Evolutionary conservation across 1,140 invertebrate genomes (phyloP).

Genomic region (Euwallacea fornicatus): DNA sequence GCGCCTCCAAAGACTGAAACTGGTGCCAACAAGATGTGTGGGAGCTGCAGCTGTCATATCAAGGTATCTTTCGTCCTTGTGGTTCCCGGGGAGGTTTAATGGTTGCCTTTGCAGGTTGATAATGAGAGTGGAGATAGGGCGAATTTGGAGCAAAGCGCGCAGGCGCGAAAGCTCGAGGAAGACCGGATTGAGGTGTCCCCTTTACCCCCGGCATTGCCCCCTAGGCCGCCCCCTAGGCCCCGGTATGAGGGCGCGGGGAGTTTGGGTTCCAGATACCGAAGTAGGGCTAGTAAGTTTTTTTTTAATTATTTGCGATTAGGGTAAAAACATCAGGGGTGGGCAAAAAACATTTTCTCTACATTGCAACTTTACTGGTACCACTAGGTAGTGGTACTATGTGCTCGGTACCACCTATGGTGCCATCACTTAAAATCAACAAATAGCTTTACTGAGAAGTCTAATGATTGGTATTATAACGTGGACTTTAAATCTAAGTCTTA

Average conservation of each 20-base stretch:
- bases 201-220: conserved; percentile 52
- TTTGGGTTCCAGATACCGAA: conserved; percentile 44
- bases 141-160: conserved; percentile 29
- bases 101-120: conserved; percentile 33
- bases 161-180: conserved; percentile 48
- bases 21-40: conserved; percentile 6
- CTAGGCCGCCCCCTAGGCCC: conserved; percentile 52
- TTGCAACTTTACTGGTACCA: too few relatives aligned
- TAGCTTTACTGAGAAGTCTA: too few relatives aligned
- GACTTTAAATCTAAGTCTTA: too few relatives aligned
- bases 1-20: neutral
- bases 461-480: too few relatives aligned
- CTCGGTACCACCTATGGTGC: too few relatives aligned
- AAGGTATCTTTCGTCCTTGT: conserved; percentile 11
- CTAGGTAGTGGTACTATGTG: too few relatives aligned
- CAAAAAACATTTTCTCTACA: neutral
- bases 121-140: conserved; percentile 37
- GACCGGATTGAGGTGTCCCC: conserved; percentile 53
- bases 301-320: neutral
- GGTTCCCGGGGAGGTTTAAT: conserved; percentile 38
- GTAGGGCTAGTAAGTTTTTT: conserved; percentile 22
- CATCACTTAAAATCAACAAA: too few relatives aligned
- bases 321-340: neutral
- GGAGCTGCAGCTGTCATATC: conserved; percentile 13
- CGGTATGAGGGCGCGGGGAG: conserved; percentile 46